Percentiles rank a stretch among this genome's conserved stretches.
These are phyloP conservation scores for Romanogobio albipinnatus DNA, from an alignment of 2,113 vertebrate species.

Conservation along the genomic window DNA sequence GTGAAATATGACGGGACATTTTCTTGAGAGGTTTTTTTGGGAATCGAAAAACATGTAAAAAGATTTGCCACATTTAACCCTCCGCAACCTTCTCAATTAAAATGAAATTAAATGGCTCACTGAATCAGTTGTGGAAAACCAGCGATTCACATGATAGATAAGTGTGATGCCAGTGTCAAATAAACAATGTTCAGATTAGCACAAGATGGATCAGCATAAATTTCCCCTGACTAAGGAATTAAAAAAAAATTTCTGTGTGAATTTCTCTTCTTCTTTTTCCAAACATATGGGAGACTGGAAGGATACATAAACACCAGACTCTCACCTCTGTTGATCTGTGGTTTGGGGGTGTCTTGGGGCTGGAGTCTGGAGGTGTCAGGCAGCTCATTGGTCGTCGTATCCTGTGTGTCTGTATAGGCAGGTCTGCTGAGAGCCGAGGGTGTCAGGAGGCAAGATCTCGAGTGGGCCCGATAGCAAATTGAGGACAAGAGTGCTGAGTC, in stretches of 20 bases:
- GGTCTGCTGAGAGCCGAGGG: conserved; percentile 38
- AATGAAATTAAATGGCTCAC: background rate
- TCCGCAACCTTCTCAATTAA: background rate
- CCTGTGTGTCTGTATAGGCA: conserved; percentile 51
- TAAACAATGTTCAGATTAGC: background rate
- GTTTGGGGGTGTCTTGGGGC: conserved; percentile 59
- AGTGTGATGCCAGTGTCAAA: background rate
- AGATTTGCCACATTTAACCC: background rate
- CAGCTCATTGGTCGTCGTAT: conserved; percentile 29
- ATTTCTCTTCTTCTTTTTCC: background rate
- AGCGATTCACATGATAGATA: background rate
- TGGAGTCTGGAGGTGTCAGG: conserved; percentile 51
- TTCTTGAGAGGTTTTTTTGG: background rate
- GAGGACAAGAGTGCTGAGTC: conserved; percentile 56
- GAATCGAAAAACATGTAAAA: background rate
- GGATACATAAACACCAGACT: background rate
- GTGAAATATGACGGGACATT: background rate
- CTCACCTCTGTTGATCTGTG: conserved; percentile 67
- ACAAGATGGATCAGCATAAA: background rate
- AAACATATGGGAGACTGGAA: background rate
- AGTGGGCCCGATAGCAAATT: conserved; percentile 66
- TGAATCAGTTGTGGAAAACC: background rate
- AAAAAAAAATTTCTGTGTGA: no score
- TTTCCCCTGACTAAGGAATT: conserved; percentile 1
- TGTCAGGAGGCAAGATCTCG: conserved; percentile 56